Conservation (phyloP, 37 sponge, comb jelly and placozoan genomes). For the Dysidea cf. avara region DNA sequence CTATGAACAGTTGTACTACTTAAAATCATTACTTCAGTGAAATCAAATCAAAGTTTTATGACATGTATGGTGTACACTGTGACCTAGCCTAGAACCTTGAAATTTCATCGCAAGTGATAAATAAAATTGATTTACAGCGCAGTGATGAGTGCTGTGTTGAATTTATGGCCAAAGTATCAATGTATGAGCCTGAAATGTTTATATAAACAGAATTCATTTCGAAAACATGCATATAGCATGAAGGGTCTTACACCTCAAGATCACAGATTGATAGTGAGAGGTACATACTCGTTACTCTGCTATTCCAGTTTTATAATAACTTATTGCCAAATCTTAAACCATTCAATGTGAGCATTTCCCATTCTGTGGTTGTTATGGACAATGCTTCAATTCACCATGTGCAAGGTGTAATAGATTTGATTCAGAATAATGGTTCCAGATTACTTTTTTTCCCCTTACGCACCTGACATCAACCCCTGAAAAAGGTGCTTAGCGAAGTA, state of each 20-base stretch:
- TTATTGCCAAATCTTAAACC: slow-evolving; percentile 17
- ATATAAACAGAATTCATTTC: slow-evolving; percentile 12
- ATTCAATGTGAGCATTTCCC: slow-evolving; percentile 7
- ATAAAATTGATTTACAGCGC: not conserved
- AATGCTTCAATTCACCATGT: too few relatives aligned
- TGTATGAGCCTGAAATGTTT: slow-evolving; percentile 20
- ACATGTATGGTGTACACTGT: slow-evolving; percentile 11
- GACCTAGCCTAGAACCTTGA: slow-evolving; percentile 12
- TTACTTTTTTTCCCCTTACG: slow-evolving; percentile 31
- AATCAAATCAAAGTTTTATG: not conserved
- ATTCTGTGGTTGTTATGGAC: slow-evolving; percentile 10
- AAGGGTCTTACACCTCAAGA: slow-evolving; percentile 13
- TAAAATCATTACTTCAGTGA: slow-evolving; percentile 29
- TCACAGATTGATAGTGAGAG: slow-evolving; percentile 8
- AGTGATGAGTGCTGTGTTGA: slow-evolving; percentile 1
- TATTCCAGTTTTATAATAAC: not conserved
- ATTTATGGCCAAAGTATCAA: slow-evolving; percentile 14
- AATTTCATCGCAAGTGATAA: slow-evolving; percentile 9
- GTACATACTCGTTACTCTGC: slow-evolving; percentile 22
- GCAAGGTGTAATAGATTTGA: slow-evolving; percentile 2
- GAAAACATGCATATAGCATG: slow-evolving; percentile 17
- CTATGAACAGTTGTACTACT: slow-evolving; percentile 18
- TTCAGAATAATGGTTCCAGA: too few relatives aligned
- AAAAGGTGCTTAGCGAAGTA: slow-evolving; percentile 18
- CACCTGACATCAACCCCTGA: slow-evolving; percentile 30